Base-by-base conservation (phyloP, 2,888 invertebrate genomes). In the Cyrtodaria siliqua region DNA sequence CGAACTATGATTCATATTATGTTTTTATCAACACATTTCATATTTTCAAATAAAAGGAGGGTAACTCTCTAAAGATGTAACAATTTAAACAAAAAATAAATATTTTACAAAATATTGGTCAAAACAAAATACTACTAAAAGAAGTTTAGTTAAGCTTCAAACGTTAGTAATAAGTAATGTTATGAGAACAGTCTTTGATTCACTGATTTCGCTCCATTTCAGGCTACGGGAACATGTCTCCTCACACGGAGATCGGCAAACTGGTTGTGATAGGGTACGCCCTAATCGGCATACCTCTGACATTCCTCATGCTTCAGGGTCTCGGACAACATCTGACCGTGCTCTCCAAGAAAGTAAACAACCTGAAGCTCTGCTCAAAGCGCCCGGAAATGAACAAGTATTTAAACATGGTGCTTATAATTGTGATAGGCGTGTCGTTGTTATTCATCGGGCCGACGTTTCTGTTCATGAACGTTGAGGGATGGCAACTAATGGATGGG, bases 201-300 rank as follows among this genome's bases (percentile, higher is more conserved):
- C 52, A 33, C 29, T 20, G 0, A n/a, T n/a, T n/a, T n/a, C n/a
- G n/a, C 52, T 8, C 29, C 18, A 0, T 71, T 77, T 0, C 82
- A 90, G 90, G 90, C 56, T 90, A 89, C 56, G 90, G 90, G 6
- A 89, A 90, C 59, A 67, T 89, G 63, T 85, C 87, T 2, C 90
- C 90, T 0, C 79, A 84, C 47, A 89, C 90, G 16, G 79, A 78
- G 26, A 42, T 82, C 23, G 90, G 90, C 1, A 87, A 88, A 64
- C 63, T 87, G 12, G 84, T 84, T 24, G 82, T 87, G 62, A 88
- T 90, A 18, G 74, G 84, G 4, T 90, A 90, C 72, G 89, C 90
- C 8, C 47, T 90, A 23, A 78, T 90, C 29, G 90, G 90, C 16
- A 90, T 90, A 52, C 90, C 90, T 0, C 70, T 89, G 6, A 90